A percentile compares a stretch with the other conserved stretches of the same genome.
phyloP scores from a whole-genome alignment of 53 echinoderm and acorn worm species.

The Paelopatides confundens region DNA sequence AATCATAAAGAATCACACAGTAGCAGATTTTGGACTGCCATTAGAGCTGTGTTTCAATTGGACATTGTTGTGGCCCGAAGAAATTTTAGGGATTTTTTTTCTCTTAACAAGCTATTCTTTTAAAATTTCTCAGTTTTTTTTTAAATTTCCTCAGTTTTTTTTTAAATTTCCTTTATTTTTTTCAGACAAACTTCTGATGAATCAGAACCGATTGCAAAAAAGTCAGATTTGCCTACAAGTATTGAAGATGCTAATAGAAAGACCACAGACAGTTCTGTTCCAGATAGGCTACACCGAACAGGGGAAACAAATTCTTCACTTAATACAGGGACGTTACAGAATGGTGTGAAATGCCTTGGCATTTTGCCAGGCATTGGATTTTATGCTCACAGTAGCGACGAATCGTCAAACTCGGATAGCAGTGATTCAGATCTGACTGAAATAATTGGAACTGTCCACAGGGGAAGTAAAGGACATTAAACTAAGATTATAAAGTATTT shows the following conservation, averaged over 20 bases:
- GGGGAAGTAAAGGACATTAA: background rate
- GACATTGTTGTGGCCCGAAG: background rate
- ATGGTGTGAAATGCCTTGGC: slow-evolving; percentile 69
- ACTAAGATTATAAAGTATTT: too few species aligned
- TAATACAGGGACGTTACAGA: background rate
- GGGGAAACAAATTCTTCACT: background rate
- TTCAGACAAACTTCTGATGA: slow-evolving; percentile 13
- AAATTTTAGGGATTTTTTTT: background rate
- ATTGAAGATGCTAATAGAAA: background rate
- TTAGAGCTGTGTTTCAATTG: too few species aligned
- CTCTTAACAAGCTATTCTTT: background rate
- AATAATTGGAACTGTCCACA: slow-evolving; percentile 55
- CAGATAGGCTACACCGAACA: background rate
- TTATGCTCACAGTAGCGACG: slow-evolving; percentile 92
- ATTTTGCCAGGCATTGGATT: slow-evolving; percentile 91
- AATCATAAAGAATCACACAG: background rate
- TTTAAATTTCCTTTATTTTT: background rate
- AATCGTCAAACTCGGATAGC: slow-evolving; percentile 75
- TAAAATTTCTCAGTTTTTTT: background rate
- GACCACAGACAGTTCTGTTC: background rate
- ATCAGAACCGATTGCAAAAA: slow-evolving; percentile 7
- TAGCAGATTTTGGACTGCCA: too few species aligned
- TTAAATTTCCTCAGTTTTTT: background rate
- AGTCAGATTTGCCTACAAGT: background rate
- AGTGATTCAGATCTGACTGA: slow-evolving; percentile 77